These are phyloP conservation scores for Halocynthia roretzi DNA, from an alignment of 23 tunicate species.

Conservation along the genomic window DNA sequence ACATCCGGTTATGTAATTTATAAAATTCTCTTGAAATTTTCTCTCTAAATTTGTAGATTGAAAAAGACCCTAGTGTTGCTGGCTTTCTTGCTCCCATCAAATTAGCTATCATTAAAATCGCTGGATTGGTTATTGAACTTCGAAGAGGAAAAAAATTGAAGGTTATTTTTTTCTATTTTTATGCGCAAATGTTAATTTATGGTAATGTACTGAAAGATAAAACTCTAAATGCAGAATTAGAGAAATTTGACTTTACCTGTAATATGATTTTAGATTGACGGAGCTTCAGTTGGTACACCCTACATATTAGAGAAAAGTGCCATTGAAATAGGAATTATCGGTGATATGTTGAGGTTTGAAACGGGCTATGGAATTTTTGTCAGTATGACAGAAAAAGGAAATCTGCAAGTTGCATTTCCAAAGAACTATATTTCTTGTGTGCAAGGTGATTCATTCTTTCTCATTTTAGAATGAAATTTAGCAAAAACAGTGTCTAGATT, in stretches of 20 bases:
- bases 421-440: slow-evolving; percentile 16
- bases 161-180: slow-evolving; percentile 8
- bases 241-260: not conserved
- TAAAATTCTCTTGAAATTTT: too few relatives aligned
- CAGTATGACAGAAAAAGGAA: slow-evolving; percentile 11
- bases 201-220: too few relatives aligned
- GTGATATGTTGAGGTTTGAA: slow-evolving; percentile 21
- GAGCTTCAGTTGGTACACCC: slow-evolving; percentile 7
- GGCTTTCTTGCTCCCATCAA: slow-evolving; percentile 13
- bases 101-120: slow-evolving; percentile 15
- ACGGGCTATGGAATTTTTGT: slow-evolving; percentile 32
- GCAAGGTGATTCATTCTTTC: slow-evolving; percentile 20
- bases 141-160: slow-evolving; percentile 24
- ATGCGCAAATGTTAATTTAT: too few relatives aligned
- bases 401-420: slow-evolving; percentile 34
- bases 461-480: not conserved
- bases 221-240: too few relatives aligned
- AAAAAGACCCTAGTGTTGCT: slow-evolving; percentile 14
- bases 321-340: slow-evolving; percentile 8
- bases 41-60: slow-evolving; percentile 16
- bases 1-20: not conserved
- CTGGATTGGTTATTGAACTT: slow-evolving; percentile 19
- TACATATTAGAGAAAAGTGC: slow-evolving; percentile 2
- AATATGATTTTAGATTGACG: slow-evolving; percentile 13
- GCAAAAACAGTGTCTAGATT: not conserved